Conservation (phyloP, 2,797 vertebrate species). For the Acridotheres tristis region DNA sequence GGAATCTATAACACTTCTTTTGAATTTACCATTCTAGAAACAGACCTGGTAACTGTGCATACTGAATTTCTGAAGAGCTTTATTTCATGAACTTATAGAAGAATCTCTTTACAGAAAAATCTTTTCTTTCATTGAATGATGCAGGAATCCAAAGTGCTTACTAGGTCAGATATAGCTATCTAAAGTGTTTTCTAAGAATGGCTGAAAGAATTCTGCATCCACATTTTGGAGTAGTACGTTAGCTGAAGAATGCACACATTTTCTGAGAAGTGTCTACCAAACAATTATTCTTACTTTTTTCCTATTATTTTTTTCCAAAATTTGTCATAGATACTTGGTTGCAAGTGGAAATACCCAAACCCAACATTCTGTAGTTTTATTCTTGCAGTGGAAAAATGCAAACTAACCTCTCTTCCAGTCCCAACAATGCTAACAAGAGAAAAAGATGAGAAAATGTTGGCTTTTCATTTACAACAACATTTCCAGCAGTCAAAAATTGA, state of each 20-base stretch:
- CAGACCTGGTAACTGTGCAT: neutral
- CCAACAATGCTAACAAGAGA: neutral
- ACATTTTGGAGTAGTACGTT: neutral
- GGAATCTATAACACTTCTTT: neutral
- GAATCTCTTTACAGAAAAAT: neutral
- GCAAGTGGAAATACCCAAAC: neutral
- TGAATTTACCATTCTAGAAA: neutral
- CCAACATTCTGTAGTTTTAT: neutral
- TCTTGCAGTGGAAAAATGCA: neutral
- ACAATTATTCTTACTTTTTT: neutral
- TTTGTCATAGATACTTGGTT: neutral
- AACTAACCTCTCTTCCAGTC: neutral
- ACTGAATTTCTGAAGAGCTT: neutral
- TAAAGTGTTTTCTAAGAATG: neutral
- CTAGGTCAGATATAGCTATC: neutral
- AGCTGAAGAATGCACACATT: neutral
- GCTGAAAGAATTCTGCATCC: neutral
- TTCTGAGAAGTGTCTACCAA: neutral
- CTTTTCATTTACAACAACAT: neutral
- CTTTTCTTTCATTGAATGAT: neutral
- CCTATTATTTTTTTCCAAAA: neutral
- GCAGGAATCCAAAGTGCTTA: neutral
- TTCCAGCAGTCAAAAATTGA: conserved; percentile 32
- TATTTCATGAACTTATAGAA: neutral
- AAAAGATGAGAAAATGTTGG: neutral